Base-by-base conservation (phyloP, 2,888 invertebrate genomes). In the Drosophila picticornis region DNA sequence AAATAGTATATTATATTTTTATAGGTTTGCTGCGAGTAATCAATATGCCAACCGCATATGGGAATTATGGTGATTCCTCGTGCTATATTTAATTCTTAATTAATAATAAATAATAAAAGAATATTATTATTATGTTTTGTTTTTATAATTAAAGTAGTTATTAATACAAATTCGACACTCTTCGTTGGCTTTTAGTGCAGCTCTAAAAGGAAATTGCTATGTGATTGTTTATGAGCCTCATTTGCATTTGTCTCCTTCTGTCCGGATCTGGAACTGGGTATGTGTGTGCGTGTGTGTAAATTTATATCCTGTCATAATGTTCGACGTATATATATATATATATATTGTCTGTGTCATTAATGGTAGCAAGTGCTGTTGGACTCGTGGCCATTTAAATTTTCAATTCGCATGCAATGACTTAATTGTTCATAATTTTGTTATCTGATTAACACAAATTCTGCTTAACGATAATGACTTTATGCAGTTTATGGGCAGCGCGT, bases 401-500 rank as follows among this genome's bases (percentile, higher is more conserved):
- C 90, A 90, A 90, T 90, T 90, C 88, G 76, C 85, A 88, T 90
- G 86, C 86, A 90, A 86, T 90, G 90, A 90, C 90, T 86, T 86
- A 86, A 86, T 86, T 86, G 86, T 86, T 86, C 86, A 86, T 86
- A 90, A 86, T 86, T 86, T 90, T 90, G 88, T 86, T 86, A 90
- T 90, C 90, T 79, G 86, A 90, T 86, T 86, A 90, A 88, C 90
- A 90, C 86, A 86, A 86, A 86, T 86, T 86, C 81, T 84, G 88
- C 88, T 90, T 86, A 88, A 86, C 90, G 86, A 83, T 90, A 86
- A 86, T 90, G 86, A 90, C 86, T 88, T 86, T 81, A 90, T 90
- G 88, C 85, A 85, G 90, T 89, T 85, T 85, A 85, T 89, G 88
- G 81, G 58, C 72, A 72, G 70, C 82, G 88, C 83, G 83, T 87